phyloP scores from a whole-genome alignment of 2,888 invertebrate species.

The Latheticus oryzae region DNA sequence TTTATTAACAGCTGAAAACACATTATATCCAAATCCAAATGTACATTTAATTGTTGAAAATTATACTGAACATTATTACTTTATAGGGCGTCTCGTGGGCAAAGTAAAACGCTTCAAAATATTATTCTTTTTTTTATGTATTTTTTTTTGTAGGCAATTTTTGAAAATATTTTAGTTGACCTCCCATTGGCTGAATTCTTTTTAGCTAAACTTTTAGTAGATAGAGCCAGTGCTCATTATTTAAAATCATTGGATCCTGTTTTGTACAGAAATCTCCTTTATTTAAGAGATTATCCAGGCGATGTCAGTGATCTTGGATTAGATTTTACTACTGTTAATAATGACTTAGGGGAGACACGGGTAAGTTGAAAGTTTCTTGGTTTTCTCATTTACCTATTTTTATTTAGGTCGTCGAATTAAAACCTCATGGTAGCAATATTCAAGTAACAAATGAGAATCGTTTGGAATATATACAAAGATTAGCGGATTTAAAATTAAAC shows the following conservation, averaged over 20 bases:
- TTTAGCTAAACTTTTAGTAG: conserved; percentile 86
- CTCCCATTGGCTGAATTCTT: conserved; percentile 97
- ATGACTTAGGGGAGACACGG: conserved; percentile 89
- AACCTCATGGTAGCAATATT: conserved; percentile 89
- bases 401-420: conserved; percentile 83
- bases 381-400: conserved; percentile 10
- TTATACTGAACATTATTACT: conserved; percentile 91
- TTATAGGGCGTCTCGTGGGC: conserved; percentile 79
- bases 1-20: conserved; percentile 87
- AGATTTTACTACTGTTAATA: conserved; percentile 92
- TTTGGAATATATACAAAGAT: conserved; percentile 95
- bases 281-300: conserved; percentile 84
- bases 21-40: conserved; percentile 96
- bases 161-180: conserved; percentile 94
- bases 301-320: conserved; percentile 90
- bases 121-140: conserved; percentile 23
- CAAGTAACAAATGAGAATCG: conserved; percentile 92
- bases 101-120: conserved; percentile 54
- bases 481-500: conserved; percentile 96
- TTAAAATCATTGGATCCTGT: conserved; percentile 93
- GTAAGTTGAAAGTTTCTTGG: conserved; percentile 67
- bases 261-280: conserved; percentile 89
- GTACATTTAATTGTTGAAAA: conserved; percentile 88
- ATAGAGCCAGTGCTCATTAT: conserved; percentile 85
- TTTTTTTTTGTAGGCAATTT: conserved; percentile 77